Percentiles rank a stretch among this genome's conserved stretches.
These are phyloP conservation scores for Eremobia ochroleuca DNA, from an alignment of 2,888 invertebrate genomes.

Conservation along the genomic window DNA sequence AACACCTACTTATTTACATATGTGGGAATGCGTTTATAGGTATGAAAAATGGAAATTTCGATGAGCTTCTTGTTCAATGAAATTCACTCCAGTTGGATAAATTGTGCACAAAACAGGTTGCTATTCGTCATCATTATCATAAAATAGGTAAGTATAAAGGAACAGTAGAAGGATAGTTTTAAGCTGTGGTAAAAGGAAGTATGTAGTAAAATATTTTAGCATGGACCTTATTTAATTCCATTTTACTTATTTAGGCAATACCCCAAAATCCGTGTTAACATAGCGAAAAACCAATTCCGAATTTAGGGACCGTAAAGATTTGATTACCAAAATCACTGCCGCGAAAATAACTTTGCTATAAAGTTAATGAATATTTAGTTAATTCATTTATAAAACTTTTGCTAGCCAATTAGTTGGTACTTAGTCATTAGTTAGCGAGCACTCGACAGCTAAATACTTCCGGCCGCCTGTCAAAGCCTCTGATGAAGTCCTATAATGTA, in stretches of 20 bases:
- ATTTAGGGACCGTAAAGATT: not conserved
- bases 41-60: not conserved
- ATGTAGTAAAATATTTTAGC: not conserved
- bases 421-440: constrained; percentile 19
- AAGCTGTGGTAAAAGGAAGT: not conserved
- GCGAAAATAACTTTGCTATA: constrained; percentile 11
- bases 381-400: constrained; percentile 30
- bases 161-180: too few species aligned
- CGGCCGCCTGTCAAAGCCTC: constrained; percentile 59
- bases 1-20: not conserved
- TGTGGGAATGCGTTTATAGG: not conserved
- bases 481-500: constrained; percentile 18
- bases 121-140: too few species aligned
- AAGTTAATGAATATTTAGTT: constrained; percentile 23
- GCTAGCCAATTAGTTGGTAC: constrained; percentile 43
- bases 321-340: constrained; percentile 17
- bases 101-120: too few species aligned
- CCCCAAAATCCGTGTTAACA: not conserved
- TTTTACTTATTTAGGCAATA: not conserved
- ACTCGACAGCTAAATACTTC: constrained; percentile 52
- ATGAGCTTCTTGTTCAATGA: not conserved
- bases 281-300: not conserved
- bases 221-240: not conserved
- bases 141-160: not conserved
- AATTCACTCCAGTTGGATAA: not conserved